Evolutionary conservation across 2,888 invertebrate genomes (phyloP).

Genomic region (Drosophila antonietae): DNA sequence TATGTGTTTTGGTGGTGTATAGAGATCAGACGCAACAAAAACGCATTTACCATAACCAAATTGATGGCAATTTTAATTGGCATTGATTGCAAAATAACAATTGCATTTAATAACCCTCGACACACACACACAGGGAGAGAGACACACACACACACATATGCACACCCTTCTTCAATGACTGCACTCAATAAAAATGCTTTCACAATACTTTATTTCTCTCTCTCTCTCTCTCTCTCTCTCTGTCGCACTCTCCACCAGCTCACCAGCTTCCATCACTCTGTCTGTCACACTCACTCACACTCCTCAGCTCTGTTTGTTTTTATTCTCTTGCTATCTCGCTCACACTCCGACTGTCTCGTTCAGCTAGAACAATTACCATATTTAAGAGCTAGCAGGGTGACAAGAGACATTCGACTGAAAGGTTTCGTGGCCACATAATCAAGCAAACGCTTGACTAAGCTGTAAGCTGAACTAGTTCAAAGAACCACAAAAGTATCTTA

Average conservation of each 20-base stretch:
- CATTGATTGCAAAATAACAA: conserved; percentile 72
- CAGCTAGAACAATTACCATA: conserved; percentile 6
- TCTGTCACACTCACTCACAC: background rate
- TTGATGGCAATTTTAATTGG: conserved; percentile 67
- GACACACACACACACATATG: conserved; percentile 3
- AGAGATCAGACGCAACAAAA: conserved; percentile 57
- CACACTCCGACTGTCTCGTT: background rate
- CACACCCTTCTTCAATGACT: background rate
- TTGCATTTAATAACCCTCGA: conserved; percentile 55
- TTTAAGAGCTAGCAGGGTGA: no score
- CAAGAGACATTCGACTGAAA: background rate
- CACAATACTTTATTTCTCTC: conserved; percentile 13
- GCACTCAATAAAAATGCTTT: conserved; percentile 33
- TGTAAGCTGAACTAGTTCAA: conserved; percentile 9
- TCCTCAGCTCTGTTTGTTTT: background rate
- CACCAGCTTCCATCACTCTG: no score
- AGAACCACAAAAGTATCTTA: background rate
- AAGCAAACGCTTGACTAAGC: background rate
- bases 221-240: background rate
- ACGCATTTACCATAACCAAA: conserved; percentile 61
- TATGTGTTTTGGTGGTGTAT: conserved; percentile 3
- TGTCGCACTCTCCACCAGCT: no score
- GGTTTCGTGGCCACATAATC: background rate
- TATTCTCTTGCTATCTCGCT: background rate
- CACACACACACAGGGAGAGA: background rate